Evolutionary conservation across 2,888 invertebrate genomes (phyloP).

Genomic region (Osmoderma eremita): DNA sequence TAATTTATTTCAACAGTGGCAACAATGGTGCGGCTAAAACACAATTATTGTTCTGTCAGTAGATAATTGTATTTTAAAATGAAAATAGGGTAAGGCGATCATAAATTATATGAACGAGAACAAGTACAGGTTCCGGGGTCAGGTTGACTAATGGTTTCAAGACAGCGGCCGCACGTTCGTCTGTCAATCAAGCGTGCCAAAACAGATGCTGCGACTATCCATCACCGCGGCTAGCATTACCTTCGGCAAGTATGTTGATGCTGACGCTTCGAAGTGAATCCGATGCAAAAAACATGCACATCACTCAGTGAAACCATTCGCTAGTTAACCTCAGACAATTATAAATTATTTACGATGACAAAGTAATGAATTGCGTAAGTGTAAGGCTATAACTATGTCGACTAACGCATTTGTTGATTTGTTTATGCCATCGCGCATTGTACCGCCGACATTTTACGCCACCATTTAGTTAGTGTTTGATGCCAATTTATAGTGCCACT

Average conservation of each 20-base stretch:
- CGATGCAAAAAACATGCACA: constrained; percentile 41
- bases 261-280: constrained; percentile 37
- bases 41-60: constrained; percentile 42
- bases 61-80: constrained; percentile 46
- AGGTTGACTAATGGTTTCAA: constrained; percentile 54
- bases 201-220: constrained; percentile 52
- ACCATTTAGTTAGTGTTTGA: too few relatives aligned
- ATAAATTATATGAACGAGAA: constrained; percentile 49
- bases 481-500: too few relatives aligned
- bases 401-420: constrained; percentile 2
- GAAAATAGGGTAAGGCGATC: constrained; percentile 44
- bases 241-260: constrained; percentile 41
- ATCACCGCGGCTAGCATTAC: constrained; percentile 40
- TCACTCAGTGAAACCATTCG: constrained; percentile 41
- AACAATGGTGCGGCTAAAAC: constrained; percentile 41
- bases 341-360: constrained; percentile 42
- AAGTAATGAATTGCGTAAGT: constrained; percentile 40
- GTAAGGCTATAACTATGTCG: not conserved
- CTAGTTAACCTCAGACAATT: constrained; percentile 40
- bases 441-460: not conserved
- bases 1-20: constrained; percentile 39
- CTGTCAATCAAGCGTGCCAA: constrained; percentile 54
- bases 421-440: not conserved
- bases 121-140: constrained; percentile 47
- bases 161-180: constrained; percentile 55